Percentiles rank a stretch among this genome's conserved stretches.
These are phyloP conservation scores for Anagrus nilaparvatae DNA, from an alignment of 1,140 invertebrate genomes.

Conservation along the genomic window DNA sequence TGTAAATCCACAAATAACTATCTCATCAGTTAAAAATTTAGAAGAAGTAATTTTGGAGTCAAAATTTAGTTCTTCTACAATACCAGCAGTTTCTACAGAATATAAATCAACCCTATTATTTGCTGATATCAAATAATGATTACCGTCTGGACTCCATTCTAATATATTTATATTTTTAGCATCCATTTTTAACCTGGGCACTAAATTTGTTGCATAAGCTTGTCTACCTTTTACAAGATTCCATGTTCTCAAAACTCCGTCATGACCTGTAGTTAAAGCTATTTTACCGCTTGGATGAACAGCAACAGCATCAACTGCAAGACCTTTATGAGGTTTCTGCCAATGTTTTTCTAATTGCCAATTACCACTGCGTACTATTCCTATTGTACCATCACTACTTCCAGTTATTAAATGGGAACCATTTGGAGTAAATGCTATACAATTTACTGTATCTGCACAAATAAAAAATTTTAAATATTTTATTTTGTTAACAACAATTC, in stretches of 20 bases:
- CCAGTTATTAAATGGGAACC: slow-evolving; percentile 69
- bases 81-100: slow-evolving; percentile 58
- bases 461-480: background rate
- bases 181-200: slow-evolving; percentile 46
- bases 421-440: slow-evolving; percentile 63
- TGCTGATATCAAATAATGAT: slow-evolving; percentile 61
- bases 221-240: slow-evolving; percentile 84
- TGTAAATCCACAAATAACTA: slow-evolving; percentile 58
- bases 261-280: slow-evolving; percentile 74
- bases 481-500: slow-evolving; percentile 5
- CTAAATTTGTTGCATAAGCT: slow-evolving; percentile 79
- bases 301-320: slow-evolving; percentile 55
- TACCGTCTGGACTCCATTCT: slow-evolving; percentile 57
- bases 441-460: slow-evolving; percentile 57
- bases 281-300: slow-evolving; percentile 86
- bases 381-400: slow-evolving; percentile 75
- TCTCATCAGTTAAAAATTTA: slow-evolving; percentile 50
- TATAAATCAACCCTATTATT: slow-evolving; percentile 65
- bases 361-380: slow-evolving; percentile 67
- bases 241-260: slow-evolving; percentile 81
- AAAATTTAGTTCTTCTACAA: slow-evolving; percentile 49
- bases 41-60: slow-evolving; percentile 52
- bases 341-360: slow-evolving; percentile 77
- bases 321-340: slow-evolving; percentile 60
- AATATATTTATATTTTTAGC: slow-evolving; percentile 44